A percentile compares a stretch with the other conserved stretches of the same genome.
These are phyloP conservation scores for Misgurnus anguillicaudatus DNA, from an alignment of 2,113 vertebrate genomes.

Conservation along the genomic window DNA sequence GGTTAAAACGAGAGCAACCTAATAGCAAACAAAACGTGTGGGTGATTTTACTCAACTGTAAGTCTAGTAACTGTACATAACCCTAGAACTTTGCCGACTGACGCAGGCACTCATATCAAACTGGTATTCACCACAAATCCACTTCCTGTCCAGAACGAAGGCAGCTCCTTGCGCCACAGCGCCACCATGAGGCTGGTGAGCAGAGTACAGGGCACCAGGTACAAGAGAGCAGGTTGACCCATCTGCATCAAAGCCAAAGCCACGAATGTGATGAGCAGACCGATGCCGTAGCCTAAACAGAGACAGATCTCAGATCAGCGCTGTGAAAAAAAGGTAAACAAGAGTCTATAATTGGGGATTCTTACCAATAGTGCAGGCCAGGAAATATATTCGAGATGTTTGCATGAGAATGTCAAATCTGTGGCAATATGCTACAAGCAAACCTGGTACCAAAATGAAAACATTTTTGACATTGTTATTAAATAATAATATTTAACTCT, in stretches of 20 bases:
- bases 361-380: slow-evolving; percentile 91
- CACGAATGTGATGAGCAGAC: slow-evolving; percentile 94
- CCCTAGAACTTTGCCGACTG: slow-evolving; percentile 66
- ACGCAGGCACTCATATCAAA: slow-evolving; percentile 94
- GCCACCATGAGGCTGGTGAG: slow-evolving; percentile 87
- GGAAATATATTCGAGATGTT: slow-evolving; percentile 90
- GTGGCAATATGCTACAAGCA: slow-evolving; percentile 94
- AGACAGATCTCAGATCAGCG: background rate
- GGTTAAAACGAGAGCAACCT: slow-evolving; percentile 49
- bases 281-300: slow-evolving; percentile 86
- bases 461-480: background rate
- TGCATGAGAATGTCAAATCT: slow-evolving; percentile 93
- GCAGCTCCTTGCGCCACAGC: slow-evolving; percentile 88
- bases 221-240: slow-evolving; percentile 93
- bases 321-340: background rate
- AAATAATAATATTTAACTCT: background rate
- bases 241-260: slow-evolving; percentile 92
- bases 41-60: slow-evolving; percentile 87
- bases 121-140: slow-evolving; percentile 99
- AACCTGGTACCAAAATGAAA: slow-evolving; percentile 70
- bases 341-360: no score
- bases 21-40: slow-evolving; percentile 61
- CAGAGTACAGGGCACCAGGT: slow-evolving; percentile 96
- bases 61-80: slow-evolving; percentile 81
- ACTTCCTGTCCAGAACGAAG: slow-evolving; percentile 95